These are phyloP conservation scores for Drosophila kurseongensis DNA, from an alignment of 1,140 invertebrate species.

Conservation along the genomic window DNA sequence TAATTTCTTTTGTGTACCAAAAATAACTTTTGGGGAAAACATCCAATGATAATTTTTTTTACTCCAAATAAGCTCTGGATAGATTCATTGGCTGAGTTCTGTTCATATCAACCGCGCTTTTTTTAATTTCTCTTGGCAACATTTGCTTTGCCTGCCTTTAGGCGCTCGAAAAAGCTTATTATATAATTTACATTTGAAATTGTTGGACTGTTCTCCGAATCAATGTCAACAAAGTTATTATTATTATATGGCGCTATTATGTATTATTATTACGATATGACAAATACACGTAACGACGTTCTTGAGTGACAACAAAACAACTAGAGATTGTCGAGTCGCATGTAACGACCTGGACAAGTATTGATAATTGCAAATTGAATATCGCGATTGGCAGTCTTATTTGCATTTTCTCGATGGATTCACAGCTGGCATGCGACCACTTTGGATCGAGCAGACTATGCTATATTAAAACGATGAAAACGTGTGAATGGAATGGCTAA, in stretches of 20 bases:
- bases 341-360: slow-evolving; percentile 17
- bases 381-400: slow-evolving; percentile 4
- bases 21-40: too few relatives aligned
- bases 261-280: neutral
- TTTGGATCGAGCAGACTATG: slow-evolving; percentile 5
- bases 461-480: neutral
- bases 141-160: slow-evolving; percentile 11
- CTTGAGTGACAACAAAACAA: slow-evolving; percentile 13
- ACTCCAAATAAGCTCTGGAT: too few relatives aligned
- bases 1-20: too few relatives aligned
- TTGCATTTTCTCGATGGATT: slow-evolving; percentile 26
- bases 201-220: neutral
- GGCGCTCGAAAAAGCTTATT: slow-evolving; percentile 6
- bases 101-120: neutral
- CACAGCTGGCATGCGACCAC: slow-evolving; percentile 14
- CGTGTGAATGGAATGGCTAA: slow-evolving; percentile 35
- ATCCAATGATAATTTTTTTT: too few relatives aligned
- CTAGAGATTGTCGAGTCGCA: slow-evolving; percentile 18
- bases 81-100: neutral
- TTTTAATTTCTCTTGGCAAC: neutral
- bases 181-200: neutral
- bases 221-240: slow-evolving; percentile 5
- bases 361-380: slow-evolving; percentile 33
- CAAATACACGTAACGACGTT: neutral
- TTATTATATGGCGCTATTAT: slow-evolving; percentile 6